Base-by-base conservation (phyloP, 2,797 vertebrate species). In the Scyliorhinus canicula region DNA sequence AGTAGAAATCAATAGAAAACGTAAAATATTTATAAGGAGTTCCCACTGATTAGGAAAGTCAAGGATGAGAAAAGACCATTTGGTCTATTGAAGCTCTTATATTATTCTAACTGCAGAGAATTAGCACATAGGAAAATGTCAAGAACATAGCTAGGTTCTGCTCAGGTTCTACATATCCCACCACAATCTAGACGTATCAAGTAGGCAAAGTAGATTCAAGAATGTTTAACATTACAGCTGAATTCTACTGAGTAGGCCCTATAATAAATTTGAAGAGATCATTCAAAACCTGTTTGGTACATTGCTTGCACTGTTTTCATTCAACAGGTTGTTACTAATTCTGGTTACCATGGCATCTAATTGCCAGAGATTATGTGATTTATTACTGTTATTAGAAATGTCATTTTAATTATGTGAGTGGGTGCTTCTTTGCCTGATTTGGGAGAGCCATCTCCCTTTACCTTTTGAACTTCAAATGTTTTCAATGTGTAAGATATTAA, bases 311-410 rank as follows among this genome's bases (percentile, higher is more conserved):
- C 19, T 65, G 88, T 65, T 44, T 40, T 65, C n/a, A 7, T 65
- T 91, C 57, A 91, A 91, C 60, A 63, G n/a, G 60, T 91, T 91
- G 88, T 65, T 65, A 44, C 47, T 91, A n/a, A 91, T 91, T 91
- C 88, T 40, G 65, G 60, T 91, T 65, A 65, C 88, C 60, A 65
- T 91, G 88, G 88, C 24, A 40, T 14, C 60, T 91, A 44, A 91
- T 44, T 90, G n/a, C 35, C 19, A 21, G 16, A 57, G 35, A 90
- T 90, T 91, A 21, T 44, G n/a, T 65, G 16, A 91, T 65, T 65
- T 44, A 91, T 65, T 65, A 5, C 24, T 44, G 60, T 91, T 57
- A 91, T 26, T 44, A 26, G 40, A 44, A 91, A 91, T 65, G 57
- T 63, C 40, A 91, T 11, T 65, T 91, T 47, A 65, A 11, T 65